Conservation (phyloP, 2,888 invertebrate species). For the Artemia sp. region DNA sequence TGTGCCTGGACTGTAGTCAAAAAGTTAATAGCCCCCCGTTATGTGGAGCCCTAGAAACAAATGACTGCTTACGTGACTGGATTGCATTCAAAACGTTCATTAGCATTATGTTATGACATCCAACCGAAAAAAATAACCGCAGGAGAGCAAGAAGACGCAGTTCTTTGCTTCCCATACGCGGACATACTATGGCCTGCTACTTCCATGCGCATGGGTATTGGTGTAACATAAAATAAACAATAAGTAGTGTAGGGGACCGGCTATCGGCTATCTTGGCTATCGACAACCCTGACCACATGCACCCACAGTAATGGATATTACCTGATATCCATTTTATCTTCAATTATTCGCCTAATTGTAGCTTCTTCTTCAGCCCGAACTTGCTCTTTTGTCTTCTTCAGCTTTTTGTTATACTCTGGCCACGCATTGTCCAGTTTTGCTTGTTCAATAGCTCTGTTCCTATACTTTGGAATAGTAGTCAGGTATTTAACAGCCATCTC, state of each 20-base stretch:
- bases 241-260: background rate
- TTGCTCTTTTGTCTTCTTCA: constrained; percentile 33
- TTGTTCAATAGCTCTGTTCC: constrained; percentile 51
- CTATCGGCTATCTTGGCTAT: background rate
- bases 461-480: constrained; percentile 68
- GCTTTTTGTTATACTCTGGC: constrained; percentile 30
- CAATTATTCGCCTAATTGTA: constrained; percentile 63
- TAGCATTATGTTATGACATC: too few relatives aligned
- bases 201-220: too few relatives aligned
- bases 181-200: too few relatives aligned
- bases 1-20: too few relatives aligned
- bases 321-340: constrained; percentile 76
- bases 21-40: too few relatives aligned
- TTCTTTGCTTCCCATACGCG: too few relatives aligned
- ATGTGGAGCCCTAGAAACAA: too few relatives aligned
- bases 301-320: background rate
- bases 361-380: constrained; percentile 37
- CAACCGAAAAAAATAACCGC: too few relatives aligned
- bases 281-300: background rate
- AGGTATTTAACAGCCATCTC: constrained; percentile 73
- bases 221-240: background rate
- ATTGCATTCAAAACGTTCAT: too few relatives aligned
- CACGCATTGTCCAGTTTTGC: constrained; percentile 42
- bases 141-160: too few relatives aligned
- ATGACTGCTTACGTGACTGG: too few relatives aligned